Percentiles rank a stretch among this genome's conserved stretches.
Evolutionary conservation across 2,797 vertebrate genomes (phyloP).

Genomic region (Tarsius wallacei): DNA sequence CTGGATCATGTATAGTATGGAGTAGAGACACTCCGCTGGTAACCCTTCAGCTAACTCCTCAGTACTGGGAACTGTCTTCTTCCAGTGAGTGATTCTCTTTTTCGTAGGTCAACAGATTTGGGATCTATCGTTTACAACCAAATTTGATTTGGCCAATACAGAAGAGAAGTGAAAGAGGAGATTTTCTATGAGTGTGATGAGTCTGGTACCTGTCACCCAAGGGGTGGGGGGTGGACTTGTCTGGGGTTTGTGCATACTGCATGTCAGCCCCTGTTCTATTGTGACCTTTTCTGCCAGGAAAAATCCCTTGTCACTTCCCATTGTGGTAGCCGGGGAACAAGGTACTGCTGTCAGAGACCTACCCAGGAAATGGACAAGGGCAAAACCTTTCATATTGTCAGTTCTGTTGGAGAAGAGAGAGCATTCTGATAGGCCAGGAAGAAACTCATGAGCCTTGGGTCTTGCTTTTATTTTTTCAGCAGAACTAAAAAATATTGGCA

Average conservation of each 20-base stretch:
- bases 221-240: slow-evolving; percentile 61
- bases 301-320: slow-evolving; percentile 81
- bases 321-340: slow-evolving; percentile 79
- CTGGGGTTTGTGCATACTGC: slow-evolving; percentile 54
- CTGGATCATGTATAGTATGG: fast-evolving
- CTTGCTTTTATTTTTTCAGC: neutral
- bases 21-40: fast-evolving
- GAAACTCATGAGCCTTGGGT: neutral
- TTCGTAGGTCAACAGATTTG: neutral
- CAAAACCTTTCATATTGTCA: slow-evolving; percentile 67
- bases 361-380: slow-evolving; percentile 78
- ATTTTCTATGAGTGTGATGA: neutral
- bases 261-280: slow-evolving; percentile 68
- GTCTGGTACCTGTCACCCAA: neutral
- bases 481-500: neutral
- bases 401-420: slow-evolving; percentile 21
- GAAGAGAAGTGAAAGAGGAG: neutral
- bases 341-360: slow-evolving; percentile 79
- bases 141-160: neutral
- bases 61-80: neutral
- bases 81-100: neutral
- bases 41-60: neutral
- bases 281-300: slow-evolving; percentile 81
- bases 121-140: neutral
- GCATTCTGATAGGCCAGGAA: neutral